Base-by-base conservation (phyloP, 2,888 invertebrate species). In the Gonocerus acuteangulatus region DNA sequence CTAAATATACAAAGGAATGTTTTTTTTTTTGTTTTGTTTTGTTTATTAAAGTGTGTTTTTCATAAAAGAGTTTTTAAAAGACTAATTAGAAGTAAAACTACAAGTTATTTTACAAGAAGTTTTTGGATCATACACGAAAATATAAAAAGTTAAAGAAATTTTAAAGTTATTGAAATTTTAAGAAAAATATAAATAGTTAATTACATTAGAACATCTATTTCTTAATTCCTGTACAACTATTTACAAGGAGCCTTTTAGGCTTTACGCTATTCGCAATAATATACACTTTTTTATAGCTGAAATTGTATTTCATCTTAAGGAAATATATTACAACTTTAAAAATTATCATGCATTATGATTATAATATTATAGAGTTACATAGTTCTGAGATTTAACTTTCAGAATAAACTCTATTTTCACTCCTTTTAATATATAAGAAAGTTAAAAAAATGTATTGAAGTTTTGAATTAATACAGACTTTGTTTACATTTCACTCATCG, bases 1-100 rank as follows among this genome's bases (percentile, higher is more conserved):
- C 49, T 36, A 61, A 61, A 54, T 61, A 39, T 61, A 54, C 61
- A 61, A 45, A 61, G 61, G 61, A 61, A 61, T 61, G 61, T 44
- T 23, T 18, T 34, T 51, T 36, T 51, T 7, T 16, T 51, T 15
- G n/a, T n/a, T n/a, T n/a, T n/a, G n/a, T n/a, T n/a, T n/a, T n/a
- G n/a, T n/a, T n/a, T n/a, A n/a, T n/a, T n/a, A n/a, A n/a, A n/a
- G n/a, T n/a, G n/a, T n/a, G n/a, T n/a, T n/a, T n/a, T n/a, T n/a
- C n/a, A n/a, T n/a, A n/a, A n/a, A n/a, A n/a, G n/a, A n/a, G n/a
- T n/a, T n/a, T n/a, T n/a, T n/a, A n/a, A n/a, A n/a, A n/a, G n/a
- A n/a, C n/a, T n/a, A n/a, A n/a, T n/a, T n/a, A n/a, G n/a, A n/a
- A n/a, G n/a, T n/a, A n/a, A n/a, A n/a, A n/a, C n/a, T n/a, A n/a